Evolutionary conservation across 2,113 vertebrate species (phyloP), one percentile per base, ranked within the genome.

Genomic region (Corythaeola cristata): DNA sequence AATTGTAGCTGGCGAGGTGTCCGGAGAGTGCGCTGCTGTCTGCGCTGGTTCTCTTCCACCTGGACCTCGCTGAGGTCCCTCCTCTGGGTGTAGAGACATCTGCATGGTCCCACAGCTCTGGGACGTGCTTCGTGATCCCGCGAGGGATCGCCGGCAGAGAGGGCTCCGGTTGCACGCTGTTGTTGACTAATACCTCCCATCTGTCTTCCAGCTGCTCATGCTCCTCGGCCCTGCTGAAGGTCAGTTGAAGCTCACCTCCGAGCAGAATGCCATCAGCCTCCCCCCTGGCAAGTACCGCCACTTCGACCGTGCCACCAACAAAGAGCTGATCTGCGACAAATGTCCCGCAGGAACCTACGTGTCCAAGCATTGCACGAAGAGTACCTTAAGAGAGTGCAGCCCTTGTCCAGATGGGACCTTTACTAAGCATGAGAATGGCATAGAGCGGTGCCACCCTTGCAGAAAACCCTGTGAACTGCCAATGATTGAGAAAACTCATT

Each of bases 331-430:
- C 89, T 99, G 99, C n/a, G 98, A 99, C 98, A 99, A 99, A 97
- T 99, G 99, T 98, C 99, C 99, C 0, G 99, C 99, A 15, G 99
- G 99, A 94, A 99, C 99, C 56, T 98, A 98, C 1, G 99, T 99
- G 83, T 99, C 98, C 5, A 95, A 98, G 78, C 99, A 99, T 75
- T 99, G 99, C 96, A 99, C 99, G 17, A 95, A 96, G 67, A 96
- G 89, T 21, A 97, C 98, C 27, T 98, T 99, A 95, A 98, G 99
- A n/a, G 99, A 99, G 95, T 99, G 99, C 97, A 98, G 98, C 94
- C 98, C 98, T 37, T 99, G 99, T 78, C 98, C 98, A 0, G 82
- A 85, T 1, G 99, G 98, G 83, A 99, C 99, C 47, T 99, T 99
- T 93, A 99, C 99, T 8, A 98, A 98, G 64, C 98, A 99, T 1